These are phyloP conservation scores for Paragorgia papillata DNA, from an alignment of 92 coral and sea anemone species.

Conservation along the genomic window DNA sequence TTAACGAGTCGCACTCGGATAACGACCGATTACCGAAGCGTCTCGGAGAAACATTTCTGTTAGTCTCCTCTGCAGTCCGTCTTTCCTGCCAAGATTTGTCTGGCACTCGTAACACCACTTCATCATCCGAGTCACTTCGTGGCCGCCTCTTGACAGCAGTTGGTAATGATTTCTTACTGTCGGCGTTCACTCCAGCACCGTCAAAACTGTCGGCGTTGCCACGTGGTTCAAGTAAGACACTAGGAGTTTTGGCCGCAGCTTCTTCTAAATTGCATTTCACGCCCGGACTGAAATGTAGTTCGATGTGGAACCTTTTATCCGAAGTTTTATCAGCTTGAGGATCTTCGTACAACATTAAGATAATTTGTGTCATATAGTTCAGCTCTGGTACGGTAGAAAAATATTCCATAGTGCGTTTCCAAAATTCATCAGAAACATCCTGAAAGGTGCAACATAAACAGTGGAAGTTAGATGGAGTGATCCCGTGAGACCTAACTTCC, in stretches of 20 bases:
- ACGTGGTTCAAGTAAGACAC: neutral
- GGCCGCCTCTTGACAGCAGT: neutral
- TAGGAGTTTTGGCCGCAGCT: neutral
- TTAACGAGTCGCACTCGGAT: conserved; percentile 15
- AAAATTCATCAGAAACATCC: conserved; percentile 74
- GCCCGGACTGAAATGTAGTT: conserved; percentile 90
- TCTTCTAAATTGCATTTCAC: conserved; percentile 31
- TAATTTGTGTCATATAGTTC: conserved; percentile 96
- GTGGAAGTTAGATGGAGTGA: no score
- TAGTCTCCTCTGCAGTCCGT: neutral
- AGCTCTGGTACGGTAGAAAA: conserved; percentile 82
- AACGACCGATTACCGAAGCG: conserved; percentile 7
- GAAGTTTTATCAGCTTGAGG: conserved; percentile 84
- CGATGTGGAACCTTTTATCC: conserved; percentile 84
- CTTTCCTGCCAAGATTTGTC: neutral
- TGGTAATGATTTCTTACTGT: neutral
- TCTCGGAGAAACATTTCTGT: neutral
- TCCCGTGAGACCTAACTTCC: no score
- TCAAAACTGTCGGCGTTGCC: neutral
- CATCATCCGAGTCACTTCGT: neutral
- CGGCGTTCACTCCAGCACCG: neutral
- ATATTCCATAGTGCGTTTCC: conserved; percentile 86
- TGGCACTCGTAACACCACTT: neutral
- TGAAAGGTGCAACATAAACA: no score
- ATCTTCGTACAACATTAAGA: conserved; percentile 93